Base-by-base conservation (phyloP, 2,888 invertebrate genomes). In the Drosophila prolongata region DNA sequence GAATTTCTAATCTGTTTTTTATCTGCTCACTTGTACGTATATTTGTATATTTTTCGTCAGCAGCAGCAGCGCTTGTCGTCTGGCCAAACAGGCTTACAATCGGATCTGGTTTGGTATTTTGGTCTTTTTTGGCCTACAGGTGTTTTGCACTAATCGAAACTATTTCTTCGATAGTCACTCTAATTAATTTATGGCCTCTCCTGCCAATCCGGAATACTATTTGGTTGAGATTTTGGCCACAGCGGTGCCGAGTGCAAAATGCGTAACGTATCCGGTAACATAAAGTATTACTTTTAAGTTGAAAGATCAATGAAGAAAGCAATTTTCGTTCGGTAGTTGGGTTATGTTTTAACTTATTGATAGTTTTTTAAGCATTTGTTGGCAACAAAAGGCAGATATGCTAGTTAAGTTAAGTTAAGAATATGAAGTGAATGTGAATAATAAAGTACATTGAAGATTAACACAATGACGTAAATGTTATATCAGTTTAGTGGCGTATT, bases 111-210 rank as follows among this genome's bases (percentile, higher is more conserved):
- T 68, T 60, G 64, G 14, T 44, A 61, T 65, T 65, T 61, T 44
- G 66, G 55, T 67, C 37, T 30, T 57, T 53, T 56, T 62, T 57
- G 49, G 78, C 80, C 86, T 80, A 83, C 84, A 84, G 84, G 84
- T 84, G 87, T 84, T 88, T 84, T 84, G 84, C 84, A 88, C 84
- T 83, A 88, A 88, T 84, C 89, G 78, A 79, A 75, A 68, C 55
- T 61, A 77, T 68, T 70, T 60, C 40, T 72, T 74, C 75, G 75
- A 87, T 86, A 86, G 86, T 77, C 78, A 61, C 69, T 76, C 83
- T 76, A 82, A 84, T 88, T 82, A 88, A 83, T 84, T 88, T 82
- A 78, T 78, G 61, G 74, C 65, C 66, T 79, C 68, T 66, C 79
- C 71, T 58, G 67, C 62, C 68, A 71, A 73, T 73, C 68, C 67